Evolutionary conservation across 2,113 vertebrate species (phyloP), one percentile per base, ranked within the genome.

Genomic region (Bubalus kerabau): DNA sequence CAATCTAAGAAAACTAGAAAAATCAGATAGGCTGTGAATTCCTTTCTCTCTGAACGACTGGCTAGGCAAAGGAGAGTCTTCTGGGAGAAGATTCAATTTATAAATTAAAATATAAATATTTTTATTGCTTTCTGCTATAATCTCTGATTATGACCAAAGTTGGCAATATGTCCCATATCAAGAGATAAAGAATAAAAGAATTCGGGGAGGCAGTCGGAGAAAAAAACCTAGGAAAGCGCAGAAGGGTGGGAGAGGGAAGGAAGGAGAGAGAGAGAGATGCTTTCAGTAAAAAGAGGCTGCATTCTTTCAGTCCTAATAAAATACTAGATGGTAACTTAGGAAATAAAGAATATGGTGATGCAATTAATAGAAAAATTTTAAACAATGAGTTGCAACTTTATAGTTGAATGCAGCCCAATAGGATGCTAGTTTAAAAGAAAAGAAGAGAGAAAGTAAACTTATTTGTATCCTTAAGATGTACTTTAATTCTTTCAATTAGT

Each of bases 401-500:
- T 24, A 67, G 23, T 74, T 74, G 43, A 84, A 91, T 57, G 91
- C 57, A 67, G 56, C 30, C 91, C 54, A 80, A 54, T 62, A 91
- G 28, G 90, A 94, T 80, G 78, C 32, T 81, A 96, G 56, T 90
- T 93, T 92, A 82, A 97, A 97, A 98, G 24, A 95, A 97, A 97
- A 82, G 17, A 7, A 96, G 2, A 40, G 87, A 57, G 92, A 97
- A 97, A 97, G 28, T 76, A 24, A 57, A 95, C 90, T n/a, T 97
- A 97, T 98, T 97, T 97, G 97, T 96, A 64, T 95, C 91, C 84
- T 98, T 94, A 96, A 92, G 95, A 97, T 90, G 36, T 81, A 87
- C 76, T 96, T 95, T 96, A 94, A 94, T 98, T 98, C 95, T 97
- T 98, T 97, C 97, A 97, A 74, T 98, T 98, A 98, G 98, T 97